These are phyloP conservation scores for Tragopan temminckii DNA, from an alignment of 2,797 vertebrate genomes.

Conservation along the genomic window DNA sequence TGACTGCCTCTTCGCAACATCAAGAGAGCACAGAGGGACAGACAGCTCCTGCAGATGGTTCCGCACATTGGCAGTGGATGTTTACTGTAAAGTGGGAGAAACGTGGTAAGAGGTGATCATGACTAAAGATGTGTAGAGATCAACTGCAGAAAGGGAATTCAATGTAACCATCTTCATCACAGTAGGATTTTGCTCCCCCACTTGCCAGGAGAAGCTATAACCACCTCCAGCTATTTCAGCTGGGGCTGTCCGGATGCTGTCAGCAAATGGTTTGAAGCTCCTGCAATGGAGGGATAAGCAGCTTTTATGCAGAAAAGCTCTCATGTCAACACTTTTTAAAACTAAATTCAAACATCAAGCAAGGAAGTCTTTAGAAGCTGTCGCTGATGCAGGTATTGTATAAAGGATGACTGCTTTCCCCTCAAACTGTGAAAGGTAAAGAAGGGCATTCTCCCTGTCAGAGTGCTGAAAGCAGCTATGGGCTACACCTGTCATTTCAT, in stretches of 20 bases:
- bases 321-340: constrained; percentile 26
- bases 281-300: constrained; percentile 8
- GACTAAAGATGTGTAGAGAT: not conserved
- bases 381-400: not conserved
- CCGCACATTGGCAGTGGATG: accelerated
- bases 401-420: not conserved
- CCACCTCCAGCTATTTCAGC: not conserved
- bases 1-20: not conserved
- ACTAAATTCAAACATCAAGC: not conserved
- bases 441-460: not conserved
- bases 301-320: constrained; percentile 52
- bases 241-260: not conserved
- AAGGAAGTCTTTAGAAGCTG: constrained; percentile 40
- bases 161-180: not conserved
- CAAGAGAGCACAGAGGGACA: not conserved
- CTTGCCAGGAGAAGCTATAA: constrained; percentile 4
- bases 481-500: not conserved
- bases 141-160: not conserved
- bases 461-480: not conserved
- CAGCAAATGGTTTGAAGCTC: constrained; percentile 47
- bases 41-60: not conserved
- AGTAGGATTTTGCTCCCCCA: not conserved
- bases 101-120: accelerated
- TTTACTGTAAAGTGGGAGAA: not conserved
- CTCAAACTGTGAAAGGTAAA: not conserved